Evolutionary conservation across 2,797 vertebrate species (phyloP).

Genomic region (Halcyon smyrnensis): DNA sequence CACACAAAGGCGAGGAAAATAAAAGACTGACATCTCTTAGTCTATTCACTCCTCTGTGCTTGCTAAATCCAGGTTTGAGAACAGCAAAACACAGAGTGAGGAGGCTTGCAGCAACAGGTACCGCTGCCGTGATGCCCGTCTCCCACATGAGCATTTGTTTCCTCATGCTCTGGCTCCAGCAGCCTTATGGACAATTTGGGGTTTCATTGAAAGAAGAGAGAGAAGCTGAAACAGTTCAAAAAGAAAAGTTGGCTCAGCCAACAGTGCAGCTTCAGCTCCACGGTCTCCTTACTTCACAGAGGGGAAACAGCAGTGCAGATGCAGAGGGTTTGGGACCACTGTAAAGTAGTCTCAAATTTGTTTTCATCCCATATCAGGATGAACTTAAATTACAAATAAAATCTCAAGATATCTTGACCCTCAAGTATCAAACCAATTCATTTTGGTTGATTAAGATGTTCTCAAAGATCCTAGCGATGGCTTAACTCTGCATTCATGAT

Average conservation of each 20-base stretch:
- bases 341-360: not conserved
- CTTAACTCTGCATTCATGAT: not conserved
- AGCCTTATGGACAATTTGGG: not conserved
- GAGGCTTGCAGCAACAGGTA: not conserved
- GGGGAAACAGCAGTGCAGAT: not conserved
- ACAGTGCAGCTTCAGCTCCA: not conserved
- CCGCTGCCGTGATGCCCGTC: accelerated
- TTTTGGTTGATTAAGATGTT: not conserved
- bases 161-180: not conserved
- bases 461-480: not conserved
- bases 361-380: not conserved
- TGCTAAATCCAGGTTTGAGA: not conserved
- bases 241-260: not conserved
- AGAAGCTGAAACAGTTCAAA: not conserved
- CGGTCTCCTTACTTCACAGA: not conserved
- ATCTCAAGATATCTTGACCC: not conserved
- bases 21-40: not conserved
- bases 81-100: accelerated
- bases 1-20: not conserved
- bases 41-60: not conserved
- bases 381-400: not conserved
- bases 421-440: not conserved
- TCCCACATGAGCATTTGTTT: not conserved
- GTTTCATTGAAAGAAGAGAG: not conserved
- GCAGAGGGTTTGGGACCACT: not conserved